phyloP scores from a whole-genome alignment of 2,888 invertebrate species.

The Congeria kusceri region DNA sequence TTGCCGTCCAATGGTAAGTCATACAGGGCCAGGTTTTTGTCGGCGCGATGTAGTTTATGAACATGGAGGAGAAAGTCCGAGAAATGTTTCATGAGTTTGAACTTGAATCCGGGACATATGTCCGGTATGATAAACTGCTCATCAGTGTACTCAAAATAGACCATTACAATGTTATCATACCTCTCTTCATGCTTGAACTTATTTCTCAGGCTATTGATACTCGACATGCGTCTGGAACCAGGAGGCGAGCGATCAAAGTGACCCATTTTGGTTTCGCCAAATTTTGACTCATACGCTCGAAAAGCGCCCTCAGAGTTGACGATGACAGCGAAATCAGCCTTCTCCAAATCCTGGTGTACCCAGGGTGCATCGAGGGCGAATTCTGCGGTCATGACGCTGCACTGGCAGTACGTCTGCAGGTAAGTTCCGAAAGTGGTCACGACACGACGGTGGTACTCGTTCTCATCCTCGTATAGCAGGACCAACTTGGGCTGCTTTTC shows the following conservation, averaged over 20 bases:
- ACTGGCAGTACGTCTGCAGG: constrained; percentile 55
- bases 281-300: constrained; percentile 25
- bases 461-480: constrained; percentile 59
- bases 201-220: constrained; percentile 53
- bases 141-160: constrained; percentile 57
- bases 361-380: constrained; percentile 53
- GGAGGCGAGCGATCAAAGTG: not conserved
- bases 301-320: constrained; percentile 59
- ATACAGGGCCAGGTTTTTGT: constrained; percentile 43
- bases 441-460: constrained; percentile 47
- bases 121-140: constrained; percentile 51
- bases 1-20: constrained; percentile 57
- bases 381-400: constrained; percentile 47
- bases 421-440: constrained; percentile 51
- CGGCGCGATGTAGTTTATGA: constrained; percentile 55
- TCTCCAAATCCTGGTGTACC: constrained; percentile 57
- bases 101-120: constrained; percentile 59
- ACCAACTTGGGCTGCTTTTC: constrained; percentile 41
- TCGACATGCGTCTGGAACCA: constrained; percentile 21
- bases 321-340: constrained; percentile 53
- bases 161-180: constrained; percentile 62
- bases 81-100: constrained; percentile 61
- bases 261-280: constrained; percentile 4
- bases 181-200: constrained; percentile 50
- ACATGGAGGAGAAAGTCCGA: constrained; percentile 59